Base-by-base conservation (phyloP, 2,888 invertebrate species). In the Xylocampa areola region DNA sequence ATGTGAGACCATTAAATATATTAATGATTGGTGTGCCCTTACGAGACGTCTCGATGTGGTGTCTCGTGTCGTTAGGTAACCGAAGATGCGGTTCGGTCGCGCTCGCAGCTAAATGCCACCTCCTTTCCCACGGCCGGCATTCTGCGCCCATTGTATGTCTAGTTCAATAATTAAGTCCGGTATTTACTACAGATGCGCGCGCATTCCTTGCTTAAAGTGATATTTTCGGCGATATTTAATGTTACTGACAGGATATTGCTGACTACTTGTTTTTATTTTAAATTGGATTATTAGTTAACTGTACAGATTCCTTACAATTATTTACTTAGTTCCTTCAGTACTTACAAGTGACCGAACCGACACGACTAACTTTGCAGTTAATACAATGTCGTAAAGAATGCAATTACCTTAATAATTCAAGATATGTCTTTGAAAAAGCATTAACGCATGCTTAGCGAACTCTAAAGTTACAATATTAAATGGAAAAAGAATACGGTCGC, bases 71-170 rank as follows among this genome's bases (percentile, higher is more conserved):
- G 67, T 87, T 84, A 85, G 79, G 82, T 86, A 86, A 86, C 73
- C 63, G 79, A 81, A 84, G 84, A 85, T 77, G 82, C 74, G 73
- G 63, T 63, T 75, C 68, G 71, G 65, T 68, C 71, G 67, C 65
- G 44, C 61, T 59, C 64, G 13, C 65, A 49, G 68, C 58, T 80
- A 88, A 90, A 89, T 88, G 85, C 81, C 87, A 85, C 60, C 81
- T 69, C 65, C 69, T 76, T 91, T 91, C 90, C 87, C 90, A 90
- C 91, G 88, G 76, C 80, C 78, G 77, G 72, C 74, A 81, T 83
- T 86, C 81, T 82, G 73, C 61, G 78, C 73, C 64, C 67, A 84
- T 81, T 86, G 80, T 86, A 74, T 82, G 80, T 86, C 86, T 87
- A 87, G 82, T 89, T 86, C 86, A 85, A 83, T 84, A 81, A 84